Conservation (phyloP, 2,888 invertebrate genomes). For the Acrocera orbiculus region DNA sequence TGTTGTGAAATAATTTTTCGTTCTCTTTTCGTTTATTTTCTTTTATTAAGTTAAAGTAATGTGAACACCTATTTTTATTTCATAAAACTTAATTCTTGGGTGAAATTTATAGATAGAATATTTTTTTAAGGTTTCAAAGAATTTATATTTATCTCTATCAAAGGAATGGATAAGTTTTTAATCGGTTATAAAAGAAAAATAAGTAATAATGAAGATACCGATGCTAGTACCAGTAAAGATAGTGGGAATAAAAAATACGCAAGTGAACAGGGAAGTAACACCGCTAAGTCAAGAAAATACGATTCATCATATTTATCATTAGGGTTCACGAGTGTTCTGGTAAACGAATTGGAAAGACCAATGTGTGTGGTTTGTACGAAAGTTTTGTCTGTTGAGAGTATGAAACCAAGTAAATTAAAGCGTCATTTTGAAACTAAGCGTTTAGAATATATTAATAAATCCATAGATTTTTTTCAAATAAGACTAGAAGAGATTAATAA, state of each 20-base stretch:
- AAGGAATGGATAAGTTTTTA: conserved; percentile 9
- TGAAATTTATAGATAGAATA: conserved; percentile 5
- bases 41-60: too few species aligned
- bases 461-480: conserved; percentile 11
- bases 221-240: conserved; percentile 8
- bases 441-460: conserved; percentile 10
- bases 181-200: conserved; percentile 13
- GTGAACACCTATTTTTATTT: conserved; percentile 7
- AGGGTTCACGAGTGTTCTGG: conserved; percentile 7
- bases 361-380: conserved; percentile 10
- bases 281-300: conserved; percentile 9
- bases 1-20: too few species aligned
- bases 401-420: conserved; percentile 12
- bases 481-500: conserved; percentile 11
- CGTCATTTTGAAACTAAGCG: conserved; percentile 11
- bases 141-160: conserved; percentile 9
- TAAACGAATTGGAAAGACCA: conserved; percentile 10
- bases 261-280: conserved; percentile 7
- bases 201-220: conserved; percentile 9
- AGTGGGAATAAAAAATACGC: conserved; percentile 5
- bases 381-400: conserved; percentile 10
- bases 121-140: conserved; percentile 6
- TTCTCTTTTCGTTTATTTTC: too few species aligned
- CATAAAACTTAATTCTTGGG: conserved; percentile 6
- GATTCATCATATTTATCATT: conserved; percentile 9